Evolutionary conservation across 2,113 vertebrate species (phyloP), one percentile per base, ranked within the genome.

Genomic region (Pogonocichla stellata): DNA sequence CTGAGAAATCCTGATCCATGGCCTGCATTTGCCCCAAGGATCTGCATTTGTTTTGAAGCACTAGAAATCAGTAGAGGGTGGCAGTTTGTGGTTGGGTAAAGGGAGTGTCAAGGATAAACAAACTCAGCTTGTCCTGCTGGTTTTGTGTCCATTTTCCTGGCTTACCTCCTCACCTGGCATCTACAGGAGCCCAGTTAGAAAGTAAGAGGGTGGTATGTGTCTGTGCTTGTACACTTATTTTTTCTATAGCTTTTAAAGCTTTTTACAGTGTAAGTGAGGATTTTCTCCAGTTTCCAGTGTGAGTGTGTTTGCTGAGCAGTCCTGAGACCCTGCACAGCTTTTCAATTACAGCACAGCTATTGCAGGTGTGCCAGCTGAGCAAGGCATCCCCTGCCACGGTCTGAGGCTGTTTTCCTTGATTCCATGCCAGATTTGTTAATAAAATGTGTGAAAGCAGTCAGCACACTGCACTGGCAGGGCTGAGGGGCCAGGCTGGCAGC

Each of bases 1-100:
- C 24, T 60, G 51, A 42, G 60, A 14, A 51, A 24, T 45, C 43
- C 17, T 74, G 7, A 71, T 45, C 38, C 34, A 34, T 3, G 40
- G 51, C 25, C 57, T 51, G 47, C 45, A 38, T 9, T 95, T 92
- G 85, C 38, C 33, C n/a, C 74, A 54, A 36, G 91, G 38, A 56
- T 77, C 48, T 73, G 20, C 58, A n/a, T 80, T 90, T 95, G 64
- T 88, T 81, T 89, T 53, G 71, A 86, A 91, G 92, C 34, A 36
- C 64, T 66, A 71, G 53, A 51, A 80, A 36, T 80, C 60, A 12
- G 51, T 43, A 7, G 53, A 72, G 80, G 67, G 34, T 73, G 67
- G 60, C n/a, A 65, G 40, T 69, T 91, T 69, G 58, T 57, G 12
- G 6, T 14, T 66, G 47, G 47, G 31, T 58, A 26, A 85, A 78